A percentile compares a stretch with the other conserved stretches of the same genome.
Conservation (phyloP, 1,140 invertebrate species). For the Plodia interpunctella region DNA sequence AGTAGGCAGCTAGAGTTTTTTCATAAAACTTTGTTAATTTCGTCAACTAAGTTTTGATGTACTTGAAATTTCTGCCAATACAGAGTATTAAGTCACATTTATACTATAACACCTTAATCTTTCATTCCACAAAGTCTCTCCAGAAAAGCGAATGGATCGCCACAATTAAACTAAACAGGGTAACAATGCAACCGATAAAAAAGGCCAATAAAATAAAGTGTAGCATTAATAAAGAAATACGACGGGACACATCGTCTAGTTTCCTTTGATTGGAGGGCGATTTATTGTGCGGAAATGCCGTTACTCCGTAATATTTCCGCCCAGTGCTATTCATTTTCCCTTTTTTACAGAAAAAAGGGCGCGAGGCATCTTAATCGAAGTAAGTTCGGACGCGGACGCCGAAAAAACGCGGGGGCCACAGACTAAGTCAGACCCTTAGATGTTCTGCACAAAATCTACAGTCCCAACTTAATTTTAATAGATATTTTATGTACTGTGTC, state of each 20-base stretch:
- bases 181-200: slow-evolving; percentile 64
- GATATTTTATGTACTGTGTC: not conserved
- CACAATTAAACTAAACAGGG: slow-evolving; percentile 39
- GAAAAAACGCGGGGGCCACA: slow-evolving; percentile 7
- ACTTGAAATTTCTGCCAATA: no score
- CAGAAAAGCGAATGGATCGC: slow-evolving; percentile 8
- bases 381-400: slow-evolving; percentile 23
- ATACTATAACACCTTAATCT: no score
- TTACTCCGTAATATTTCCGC: slow-evolving; percentile 74
- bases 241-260: slow-evolving; percentile 41
- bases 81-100: no score
- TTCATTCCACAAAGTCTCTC: no score
- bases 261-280: slow-evolving; percentile 72
- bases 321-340: slow-evolving; percentile 67
- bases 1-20: no score
- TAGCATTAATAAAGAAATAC: slow-evolving; percentile 71
- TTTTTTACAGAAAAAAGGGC: slow-evolving; percentile 75
- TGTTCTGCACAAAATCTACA: not conserved
- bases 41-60: no score
- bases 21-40: no score
- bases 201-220: slow-evolving; percentile 73
- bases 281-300: slow-evolving; percentile 76
- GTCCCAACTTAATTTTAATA: not conserved
- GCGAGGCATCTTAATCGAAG: slow-evolving; percentile 71
- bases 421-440: slow-evolving; percentile 2